Percentiles rank a stretch among this genome's conserved stretches.
Evolutionary conservation across 1,140 invertebrate species (phyloP).

Genomic region (Bradysia coprophila): DNA sequence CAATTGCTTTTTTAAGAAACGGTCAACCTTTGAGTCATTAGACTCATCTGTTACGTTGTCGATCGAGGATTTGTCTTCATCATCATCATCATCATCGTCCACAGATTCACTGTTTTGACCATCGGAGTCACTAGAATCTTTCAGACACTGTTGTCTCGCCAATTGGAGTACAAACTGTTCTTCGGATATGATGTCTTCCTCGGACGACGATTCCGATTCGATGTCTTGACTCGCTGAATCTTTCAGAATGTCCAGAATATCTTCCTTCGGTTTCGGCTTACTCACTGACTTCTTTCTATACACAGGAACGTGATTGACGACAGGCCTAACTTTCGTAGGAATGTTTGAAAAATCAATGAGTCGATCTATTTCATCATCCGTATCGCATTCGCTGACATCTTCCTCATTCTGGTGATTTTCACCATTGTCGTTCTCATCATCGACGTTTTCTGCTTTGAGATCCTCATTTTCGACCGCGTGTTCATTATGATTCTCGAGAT

Average conservation of each 20-base stretch:
- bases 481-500: background rate
- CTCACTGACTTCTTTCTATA: conserved; percentile 14
- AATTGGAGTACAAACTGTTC: background rate
- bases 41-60: no score
- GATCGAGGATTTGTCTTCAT: background rate
- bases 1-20: no score
- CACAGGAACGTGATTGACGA: conserved; percentile 1
- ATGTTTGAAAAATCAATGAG: conserved; percentile 8
- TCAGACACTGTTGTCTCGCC: background rate
- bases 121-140: conserved; percentile 1
- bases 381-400: conserved; percentile 1
- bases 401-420: background rate
- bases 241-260: conserved; percentile 9
- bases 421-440: conserved; percentile 1
- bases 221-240: background rate
- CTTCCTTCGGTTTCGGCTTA: conserved; percentile 13
- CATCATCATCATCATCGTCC: background rate
- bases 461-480: background rate
- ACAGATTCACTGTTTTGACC: conserved; percentile 1
- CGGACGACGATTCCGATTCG: background rate
- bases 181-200: background rate
- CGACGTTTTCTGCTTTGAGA: background rate
- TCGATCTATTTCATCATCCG: conserved; percentile 3
- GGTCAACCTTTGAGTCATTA: no score
- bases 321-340: conserved; percentile 3